These are phyloP conservation scores for Amblyopsis hoosieri DNA, from an alignment of 2,797 vertebrate genomes.

Conservation along the genomic window DNA sequence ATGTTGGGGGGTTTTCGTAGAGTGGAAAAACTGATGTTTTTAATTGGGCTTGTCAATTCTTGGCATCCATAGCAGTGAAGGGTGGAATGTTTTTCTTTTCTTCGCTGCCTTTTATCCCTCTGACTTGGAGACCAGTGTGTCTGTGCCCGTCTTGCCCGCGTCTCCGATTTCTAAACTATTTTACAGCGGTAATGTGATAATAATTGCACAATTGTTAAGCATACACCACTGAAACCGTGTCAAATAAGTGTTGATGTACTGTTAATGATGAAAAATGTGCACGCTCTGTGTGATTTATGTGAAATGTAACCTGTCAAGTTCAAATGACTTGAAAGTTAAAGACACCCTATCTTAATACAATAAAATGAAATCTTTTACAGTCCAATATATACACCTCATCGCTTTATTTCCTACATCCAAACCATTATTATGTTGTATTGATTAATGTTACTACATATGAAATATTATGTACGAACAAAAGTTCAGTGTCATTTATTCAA, in stretches of 20 bases:
- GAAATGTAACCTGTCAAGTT: neutral
- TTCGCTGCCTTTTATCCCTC: neutral
- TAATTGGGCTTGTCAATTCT: neutral
- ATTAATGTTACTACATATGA: too few relatives aligned
- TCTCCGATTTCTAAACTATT: too few relatives aligned
- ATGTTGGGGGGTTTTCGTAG: neutral
- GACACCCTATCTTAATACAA: constrained; percentile 17
- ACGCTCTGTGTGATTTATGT: neutral
- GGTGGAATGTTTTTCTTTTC: neutral
- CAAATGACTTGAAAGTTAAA: constrained; percentile 5
- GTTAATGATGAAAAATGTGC: too few relatives aligned
- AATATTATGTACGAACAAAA: too few relatives aligned
- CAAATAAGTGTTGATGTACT: neutral
- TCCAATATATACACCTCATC: too few relatives aligned
- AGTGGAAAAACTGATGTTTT: neutral
- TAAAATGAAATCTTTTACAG: neutral
- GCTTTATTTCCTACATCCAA: neutral
- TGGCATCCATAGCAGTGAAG: too few relatives aligned
- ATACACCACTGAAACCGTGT: constrained; percentile 10
- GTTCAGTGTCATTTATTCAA: too few relatives aligned
- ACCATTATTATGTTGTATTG: neutral
- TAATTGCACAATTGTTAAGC: constrained; percentile 16
- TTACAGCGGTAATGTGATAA: too few relatives aligned
- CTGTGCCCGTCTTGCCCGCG: neutral
- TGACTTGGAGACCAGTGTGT: neutral